These are phyloP conservation scores for Cetoscarus ocellatus DNA, from an alignment of 2,797 vertebrate species.

Conservation along the genomic window DNA sequence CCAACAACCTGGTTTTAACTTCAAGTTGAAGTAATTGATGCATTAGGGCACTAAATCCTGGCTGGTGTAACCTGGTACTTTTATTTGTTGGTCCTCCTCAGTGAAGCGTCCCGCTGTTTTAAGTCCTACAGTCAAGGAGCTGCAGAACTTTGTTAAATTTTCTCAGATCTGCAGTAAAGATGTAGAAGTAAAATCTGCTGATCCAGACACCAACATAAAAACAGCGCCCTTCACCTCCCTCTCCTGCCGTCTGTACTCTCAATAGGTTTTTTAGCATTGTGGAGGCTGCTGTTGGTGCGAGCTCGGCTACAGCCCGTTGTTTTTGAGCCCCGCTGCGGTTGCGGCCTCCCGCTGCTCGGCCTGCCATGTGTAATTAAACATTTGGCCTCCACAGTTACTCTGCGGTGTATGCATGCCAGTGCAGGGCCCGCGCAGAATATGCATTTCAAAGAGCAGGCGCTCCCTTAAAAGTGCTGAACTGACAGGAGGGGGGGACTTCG, in stretches of 20 bases:
- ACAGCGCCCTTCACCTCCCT: constrained; percentile 34
- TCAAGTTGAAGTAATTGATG: too few species aligned
- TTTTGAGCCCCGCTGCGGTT: constrained; percentile 77
- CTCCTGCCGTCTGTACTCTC: constrained; percentile 48
- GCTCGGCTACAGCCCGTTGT: constrained; percentile 61
- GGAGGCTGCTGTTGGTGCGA: constrained; percentile 40
- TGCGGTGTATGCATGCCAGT: constrained; percentile 95
- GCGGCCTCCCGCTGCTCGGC: constrained; percentile 88
- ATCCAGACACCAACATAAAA: constrained; percentile 40
- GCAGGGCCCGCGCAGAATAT: constrained; percentile 90
- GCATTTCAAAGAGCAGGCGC: constrained; percentile 96
- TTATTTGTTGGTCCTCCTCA: too few species aligned
- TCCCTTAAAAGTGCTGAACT: constrained; percentile 94
- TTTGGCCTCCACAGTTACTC: constrained; percentile 98
- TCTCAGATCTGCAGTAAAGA: background rate
- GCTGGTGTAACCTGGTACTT: too few species aligned
- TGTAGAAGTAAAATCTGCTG: constrained; percentile 29
- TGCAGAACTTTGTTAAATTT: background rate
- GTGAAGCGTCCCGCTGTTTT: too few species aligned
- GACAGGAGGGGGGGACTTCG: constrained; percentile 91
- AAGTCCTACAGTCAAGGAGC: constrained; percentile 6
- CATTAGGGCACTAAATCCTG: too few species aligned
- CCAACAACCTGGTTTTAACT: too few species aligned
- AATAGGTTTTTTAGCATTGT: constrained; percentile 49
- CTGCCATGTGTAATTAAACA: constrained; percentile 99